These are phyloP conservation scores for Hylaea fasciaria DNA, from an alignment of 2,888 invertebrate species.

Conservation along the genomic window DNA sequence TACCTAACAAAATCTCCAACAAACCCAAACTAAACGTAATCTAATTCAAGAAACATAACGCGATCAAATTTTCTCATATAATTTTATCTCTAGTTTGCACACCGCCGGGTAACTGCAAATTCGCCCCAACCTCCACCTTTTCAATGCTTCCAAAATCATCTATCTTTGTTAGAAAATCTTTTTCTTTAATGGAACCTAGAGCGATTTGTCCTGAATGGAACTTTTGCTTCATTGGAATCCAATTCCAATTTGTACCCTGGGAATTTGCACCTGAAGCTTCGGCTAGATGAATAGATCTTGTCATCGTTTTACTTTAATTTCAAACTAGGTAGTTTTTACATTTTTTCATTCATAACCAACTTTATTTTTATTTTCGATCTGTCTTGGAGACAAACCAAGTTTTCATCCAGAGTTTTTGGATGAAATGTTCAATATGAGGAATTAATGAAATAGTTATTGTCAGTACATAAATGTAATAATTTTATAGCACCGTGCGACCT, in stretches of 20 bases:
- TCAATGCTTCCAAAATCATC: not conserved
- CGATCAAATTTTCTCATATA: no score
- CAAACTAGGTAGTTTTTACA: constrained; percentile 4
- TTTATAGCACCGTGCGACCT: no score
- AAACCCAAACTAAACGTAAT: no score
- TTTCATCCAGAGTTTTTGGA: no score
- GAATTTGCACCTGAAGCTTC: constrained; percentile 33
- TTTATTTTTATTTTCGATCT: no score
- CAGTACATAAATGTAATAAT: no score
- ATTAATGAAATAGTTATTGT: no score
- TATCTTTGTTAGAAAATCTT: constrained; percentile 11
- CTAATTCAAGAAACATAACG: no score
- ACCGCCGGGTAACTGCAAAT: constrained; percentile 1
- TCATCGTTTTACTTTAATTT: constrained; percentile 15
- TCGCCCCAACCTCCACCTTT: not conserved
- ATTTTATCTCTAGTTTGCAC: not conserved
- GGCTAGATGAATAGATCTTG: constrained; percentile 18
- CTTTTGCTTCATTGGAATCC: constrained; percentile 32
- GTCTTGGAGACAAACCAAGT: no score
- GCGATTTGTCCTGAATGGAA: constrained; percentile 5
- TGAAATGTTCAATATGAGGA: no score
- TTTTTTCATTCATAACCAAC: no score
- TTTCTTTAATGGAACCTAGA: constrained; percentile 21
- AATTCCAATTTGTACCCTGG: constrained; percentile 35
- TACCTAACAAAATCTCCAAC: no score